A percentile compares a stretch with the other conserved stretches of the same genome.
phyloP scores from a whole-genome alignment of 2,888 invertebrate species.

The Melieria omissa region DNA sequence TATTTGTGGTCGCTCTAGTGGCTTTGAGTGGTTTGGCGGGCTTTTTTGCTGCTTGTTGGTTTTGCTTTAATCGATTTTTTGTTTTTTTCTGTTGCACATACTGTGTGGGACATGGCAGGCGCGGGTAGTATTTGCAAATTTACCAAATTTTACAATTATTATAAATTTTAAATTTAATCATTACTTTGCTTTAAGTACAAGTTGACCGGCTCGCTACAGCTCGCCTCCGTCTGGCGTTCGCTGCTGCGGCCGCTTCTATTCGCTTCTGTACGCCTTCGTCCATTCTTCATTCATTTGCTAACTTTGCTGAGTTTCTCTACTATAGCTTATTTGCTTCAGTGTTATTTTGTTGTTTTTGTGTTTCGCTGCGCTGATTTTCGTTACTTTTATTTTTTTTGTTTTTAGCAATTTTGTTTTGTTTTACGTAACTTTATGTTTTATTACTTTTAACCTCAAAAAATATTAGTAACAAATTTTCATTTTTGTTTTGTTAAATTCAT shows the following conservation, averaged over 20 bases:
- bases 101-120: constrained; percentile 6
- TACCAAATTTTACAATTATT: constrained; percentile 32
- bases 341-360: constrained; percentile 26
- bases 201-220: too few species aligned
- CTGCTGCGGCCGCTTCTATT: too few species aligned
- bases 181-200: too few species aligned
- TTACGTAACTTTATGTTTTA: constrained; percentile 14
- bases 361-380: constrained; percentile 63
- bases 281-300: too few species aligned
- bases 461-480: constrained; percentile 21
- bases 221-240: too few species aligned
- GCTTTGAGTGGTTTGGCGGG: neutral
- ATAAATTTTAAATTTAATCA: too few species aligned
- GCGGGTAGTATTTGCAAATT: constrained; percentile 14
- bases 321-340: constrained; percentile 3
- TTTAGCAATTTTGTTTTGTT: constrained; percentile 27
- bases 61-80: neutral
- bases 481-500: constrained; percentile 15
- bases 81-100: constrained; percentile 34
- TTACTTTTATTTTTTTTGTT: constrained; percentile 40
- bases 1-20: too few species aligned
- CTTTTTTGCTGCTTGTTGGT: neutral
- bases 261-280: too few species aligned
- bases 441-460: constrained; percentile 40
- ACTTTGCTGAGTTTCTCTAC: too few species aligned